Evolutionary conservation across 2,113 vertebrate genomes (phyloP).

Genomic region (Cettia cetti): DNA sequence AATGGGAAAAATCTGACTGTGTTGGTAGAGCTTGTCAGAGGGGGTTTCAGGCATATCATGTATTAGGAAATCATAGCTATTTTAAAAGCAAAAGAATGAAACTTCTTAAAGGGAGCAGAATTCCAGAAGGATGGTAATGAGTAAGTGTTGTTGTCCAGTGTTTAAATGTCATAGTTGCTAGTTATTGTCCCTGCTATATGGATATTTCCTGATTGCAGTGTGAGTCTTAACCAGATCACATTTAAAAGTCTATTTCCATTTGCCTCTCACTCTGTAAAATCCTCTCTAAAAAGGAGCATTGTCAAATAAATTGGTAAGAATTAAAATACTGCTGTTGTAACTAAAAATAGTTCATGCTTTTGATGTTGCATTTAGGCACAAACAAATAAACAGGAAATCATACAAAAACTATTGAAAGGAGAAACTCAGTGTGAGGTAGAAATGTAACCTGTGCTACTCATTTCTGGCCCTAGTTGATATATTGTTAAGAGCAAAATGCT

Average conservation of each 20-base stretch:
- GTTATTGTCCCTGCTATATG: not conserved
- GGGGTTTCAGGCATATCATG: not conserved
- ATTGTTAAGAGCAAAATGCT: not conserved
- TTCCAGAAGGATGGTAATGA: slow-evolving; percentile 4
- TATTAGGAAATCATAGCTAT: slow-evolving; percentile 19
- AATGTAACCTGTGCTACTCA: not conserved
- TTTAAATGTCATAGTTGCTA: not conserved
- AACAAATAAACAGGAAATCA: not conserved
- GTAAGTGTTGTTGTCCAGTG: not conserved
- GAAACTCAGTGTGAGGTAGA: not conserved
- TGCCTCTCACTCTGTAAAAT: not conserved
- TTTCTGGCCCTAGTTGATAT: not conserved
- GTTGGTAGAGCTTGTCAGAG: slow-evolving; percentile 16
- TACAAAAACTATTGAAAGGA: not conserved
- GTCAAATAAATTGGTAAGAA: not conserved
- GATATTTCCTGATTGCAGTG: not conserved
- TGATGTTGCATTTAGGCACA: not conserved
- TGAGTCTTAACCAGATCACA: not conserved
- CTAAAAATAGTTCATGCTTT: not conserved
- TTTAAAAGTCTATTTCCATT: not conserved
- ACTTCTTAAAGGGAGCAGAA: slow-evolving; percentile 20
- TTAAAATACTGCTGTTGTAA: not conserved
- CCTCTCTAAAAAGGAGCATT: not conserved
- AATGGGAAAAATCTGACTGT: slow-evolving; percentile 35
- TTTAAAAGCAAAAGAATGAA: not conserved